A percentile compares a stretch with the other conserved stretches of the same genome.
phyloP scores from a whole-genome alignment of 2,797 vertebrate species.

The Spinibarbus caldwelli region DNA sequence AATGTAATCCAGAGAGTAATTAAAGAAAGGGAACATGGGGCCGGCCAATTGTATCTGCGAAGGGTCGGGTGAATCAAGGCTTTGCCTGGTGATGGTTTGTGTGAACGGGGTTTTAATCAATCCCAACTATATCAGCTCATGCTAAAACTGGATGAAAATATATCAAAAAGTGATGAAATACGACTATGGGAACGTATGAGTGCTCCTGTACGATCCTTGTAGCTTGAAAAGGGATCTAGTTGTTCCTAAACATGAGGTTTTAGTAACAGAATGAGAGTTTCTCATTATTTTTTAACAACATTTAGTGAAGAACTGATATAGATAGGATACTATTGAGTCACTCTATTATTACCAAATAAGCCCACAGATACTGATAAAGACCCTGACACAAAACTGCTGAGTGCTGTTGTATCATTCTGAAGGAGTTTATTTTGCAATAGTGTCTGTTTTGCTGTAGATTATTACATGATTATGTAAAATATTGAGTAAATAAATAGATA shows the following conservation, averaged over 20 bases:
- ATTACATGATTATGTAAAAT: neutral
- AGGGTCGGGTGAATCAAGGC: slow-evolving; percentile 63
- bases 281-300: neutral
- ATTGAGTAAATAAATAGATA: neutral
- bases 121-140: slow-evolving; percentile 9
- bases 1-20: slow-evolving; percentile 72
- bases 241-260: neutral
- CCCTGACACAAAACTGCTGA: neutral
- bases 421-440: neutral
- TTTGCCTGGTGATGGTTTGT: slow-evolving; percentile 65
- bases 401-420: neutral
- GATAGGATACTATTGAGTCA: neutral
- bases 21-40: slow-evolving; percentile 64
- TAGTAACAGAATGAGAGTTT: neutral
- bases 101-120: slow-evolving; percentile 73
- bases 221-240: neutral
- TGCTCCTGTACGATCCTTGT: neutral
- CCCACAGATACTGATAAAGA: neutral
- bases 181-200: neutral
- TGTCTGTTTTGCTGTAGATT: neutral
- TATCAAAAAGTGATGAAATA: neutral
- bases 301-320: neutral
- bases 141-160: slow-evolving; percentile 24
- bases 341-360: neutral
- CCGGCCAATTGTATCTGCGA: slow-evolving; percentile 50